Percentiles rank a stretch among this genome's conserved stretches.
Conservation (phyloP, 2,797 vertebrate genomes). For the Peromyscus melanophrys region DNA sequence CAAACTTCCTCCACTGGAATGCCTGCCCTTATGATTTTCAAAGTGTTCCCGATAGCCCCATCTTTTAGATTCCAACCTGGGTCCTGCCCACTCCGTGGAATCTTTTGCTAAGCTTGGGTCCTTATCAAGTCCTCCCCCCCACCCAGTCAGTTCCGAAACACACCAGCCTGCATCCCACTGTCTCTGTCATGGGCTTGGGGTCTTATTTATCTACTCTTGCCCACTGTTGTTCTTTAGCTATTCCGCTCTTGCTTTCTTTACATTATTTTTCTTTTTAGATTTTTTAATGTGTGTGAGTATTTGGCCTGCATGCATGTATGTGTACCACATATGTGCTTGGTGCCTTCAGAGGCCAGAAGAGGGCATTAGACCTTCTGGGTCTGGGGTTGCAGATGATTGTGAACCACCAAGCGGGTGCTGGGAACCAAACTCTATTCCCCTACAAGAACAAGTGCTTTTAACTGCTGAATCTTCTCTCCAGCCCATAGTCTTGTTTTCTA, state of each 20-base stretch:
- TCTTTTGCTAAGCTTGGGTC: neutral
- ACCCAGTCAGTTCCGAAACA: neutral
- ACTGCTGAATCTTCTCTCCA: neutral
- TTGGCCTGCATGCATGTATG: neutral
- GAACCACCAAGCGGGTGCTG: neutral
- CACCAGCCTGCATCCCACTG: neutral
- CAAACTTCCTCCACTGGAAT: neutral
- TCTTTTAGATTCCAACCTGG: neutral
- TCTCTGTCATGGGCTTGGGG: neutral
- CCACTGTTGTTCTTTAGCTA: too few relatives aligned
- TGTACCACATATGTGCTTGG: too few relatives aligned
- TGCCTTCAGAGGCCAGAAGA: neutral
- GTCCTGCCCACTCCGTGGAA: neutral
- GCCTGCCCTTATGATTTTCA: neutral
- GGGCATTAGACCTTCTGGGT: neutral
- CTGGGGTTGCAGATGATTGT: too few relatives aligned
- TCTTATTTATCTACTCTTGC: neutral
- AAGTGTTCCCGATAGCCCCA: neutral
- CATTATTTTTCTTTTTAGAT: neutral
- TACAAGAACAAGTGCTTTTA: neutral
- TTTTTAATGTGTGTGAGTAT: neutral
- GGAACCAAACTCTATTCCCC: neutral
- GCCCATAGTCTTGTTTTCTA: neutral
- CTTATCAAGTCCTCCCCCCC: neutral
- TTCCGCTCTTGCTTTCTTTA: neutral